Conservation (phyloP, 2,797 vertebrate genomes). For the Lacerta viridis region DNA sequence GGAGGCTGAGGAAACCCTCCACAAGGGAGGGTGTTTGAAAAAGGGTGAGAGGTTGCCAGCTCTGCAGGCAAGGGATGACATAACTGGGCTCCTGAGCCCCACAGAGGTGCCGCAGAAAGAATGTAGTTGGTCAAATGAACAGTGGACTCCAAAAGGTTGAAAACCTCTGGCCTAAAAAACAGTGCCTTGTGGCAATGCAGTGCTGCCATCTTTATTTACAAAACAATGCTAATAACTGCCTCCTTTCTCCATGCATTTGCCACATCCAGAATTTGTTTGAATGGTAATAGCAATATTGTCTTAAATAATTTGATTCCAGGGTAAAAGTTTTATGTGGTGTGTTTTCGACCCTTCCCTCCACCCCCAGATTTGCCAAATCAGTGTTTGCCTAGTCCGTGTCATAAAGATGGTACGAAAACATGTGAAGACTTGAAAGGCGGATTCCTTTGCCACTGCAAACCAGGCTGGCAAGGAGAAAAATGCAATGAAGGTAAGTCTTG, state of each 20-base stretch:
- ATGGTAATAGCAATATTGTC: background rate
- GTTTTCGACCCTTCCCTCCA: background rate
- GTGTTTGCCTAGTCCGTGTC: conserved; percentile 92
- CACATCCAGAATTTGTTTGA: background rate
- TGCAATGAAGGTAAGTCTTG: conserved; percentile 88
- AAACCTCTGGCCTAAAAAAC: background rate
- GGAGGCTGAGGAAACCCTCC: too few species aligned
- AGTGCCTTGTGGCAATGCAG: background rate
- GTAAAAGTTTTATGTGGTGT: background rate
- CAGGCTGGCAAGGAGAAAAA: conserved; percentile 89
- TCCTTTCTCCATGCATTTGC: background rate
- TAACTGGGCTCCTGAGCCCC: too few species aligned
- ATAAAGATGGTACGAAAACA: conserved; percentile 82
- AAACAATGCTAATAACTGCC: background rate
- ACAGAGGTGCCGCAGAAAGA: too few species aligned
- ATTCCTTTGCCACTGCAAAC: conserved; percentile 92
- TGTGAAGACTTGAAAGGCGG: conserved; percentile 93
- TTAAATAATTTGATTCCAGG: conserved; percentile 7
- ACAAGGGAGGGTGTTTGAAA: too few species aligned
- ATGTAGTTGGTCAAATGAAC: too few species aligned
- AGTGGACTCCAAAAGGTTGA: too few species aligned
- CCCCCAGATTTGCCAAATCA: conserved; percentile 93
- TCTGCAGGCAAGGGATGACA: too few species aligned
- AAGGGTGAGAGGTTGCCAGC: too few species aligned
- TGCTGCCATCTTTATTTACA: background rate